These are phyloP conservation scores for Gymnocephalus cernua DNA, from an alignment of 2,113 vertebrate species.

Conservation along the genomic window DNA sequence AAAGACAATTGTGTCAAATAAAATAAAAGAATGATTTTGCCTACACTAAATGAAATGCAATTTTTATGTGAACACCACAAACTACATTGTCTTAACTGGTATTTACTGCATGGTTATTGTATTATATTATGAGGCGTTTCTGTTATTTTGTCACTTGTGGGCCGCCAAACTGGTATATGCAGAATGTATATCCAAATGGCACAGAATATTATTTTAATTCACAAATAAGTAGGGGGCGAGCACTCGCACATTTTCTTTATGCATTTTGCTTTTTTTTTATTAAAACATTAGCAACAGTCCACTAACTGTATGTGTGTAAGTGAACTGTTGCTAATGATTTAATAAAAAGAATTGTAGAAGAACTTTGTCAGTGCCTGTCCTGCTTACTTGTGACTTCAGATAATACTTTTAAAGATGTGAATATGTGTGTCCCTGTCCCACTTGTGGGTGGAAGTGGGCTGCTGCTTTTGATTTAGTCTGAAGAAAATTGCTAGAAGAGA, in stretches of 20 bases:
- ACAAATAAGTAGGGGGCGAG: neutral
- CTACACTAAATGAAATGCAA: neutral
- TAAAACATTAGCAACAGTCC: neutral
- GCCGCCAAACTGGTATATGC: neutral
- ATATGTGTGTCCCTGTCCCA: neutral
- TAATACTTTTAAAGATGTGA: neutral
- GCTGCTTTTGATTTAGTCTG: neutral
- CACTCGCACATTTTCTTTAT: neutral
- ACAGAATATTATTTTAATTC: neutral
- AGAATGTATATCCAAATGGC: slow-evolving; percentile 7
- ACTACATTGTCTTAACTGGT: neutral
- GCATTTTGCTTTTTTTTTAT: slow-evolving; percentile 25
- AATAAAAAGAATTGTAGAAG: neutral
- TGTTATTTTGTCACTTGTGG: neutral
- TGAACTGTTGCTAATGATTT: slow-evolving; percentile 9
- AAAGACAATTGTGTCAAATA: slow-evolving; percentile 32
- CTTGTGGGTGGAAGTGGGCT: neutral
- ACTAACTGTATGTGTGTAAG: neutral
- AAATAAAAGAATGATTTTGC: neutral
- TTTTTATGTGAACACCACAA: neutral
- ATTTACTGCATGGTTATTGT: neutral
- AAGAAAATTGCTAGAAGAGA: neutral
- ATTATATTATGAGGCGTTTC: neutral
- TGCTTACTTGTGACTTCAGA: neutral
- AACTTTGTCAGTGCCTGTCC: neutral